Percentiles rank a stretch among this genome's conserved stretches.
Evolutionary conservation across 2,888 invertebrate genomes (phyloP).

Genomic region (Dryobotodes eremita): DNA sequence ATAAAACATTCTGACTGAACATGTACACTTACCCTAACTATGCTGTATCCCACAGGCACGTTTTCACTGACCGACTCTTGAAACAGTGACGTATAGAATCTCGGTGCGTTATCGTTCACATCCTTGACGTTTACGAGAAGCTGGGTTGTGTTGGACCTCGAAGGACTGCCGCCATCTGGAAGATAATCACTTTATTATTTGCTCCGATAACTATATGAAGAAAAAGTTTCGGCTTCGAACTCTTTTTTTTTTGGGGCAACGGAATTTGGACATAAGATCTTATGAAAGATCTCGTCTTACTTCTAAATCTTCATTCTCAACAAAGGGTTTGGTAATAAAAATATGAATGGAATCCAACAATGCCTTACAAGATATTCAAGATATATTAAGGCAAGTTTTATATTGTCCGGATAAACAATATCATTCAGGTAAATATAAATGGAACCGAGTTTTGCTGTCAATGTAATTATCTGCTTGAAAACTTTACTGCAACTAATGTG

Average conservation of each 20-base stretch:
- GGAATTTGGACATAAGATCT: too few species aligned
- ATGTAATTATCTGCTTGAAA: neutral
- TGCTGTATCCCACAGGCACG: conserved; percentile 96
- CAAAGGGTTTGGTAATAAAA: too few species aligned
- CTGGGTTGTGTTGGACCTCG: conserved; percentile 98
- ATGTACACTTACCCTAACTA: conserved; percentile 92
- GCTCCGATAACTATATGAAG: too few species aligned
- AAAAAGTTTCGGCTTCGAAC: too few species aligned
- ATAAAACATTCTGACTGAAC: too few species aligned
- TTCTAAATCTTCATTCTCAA: neutral
- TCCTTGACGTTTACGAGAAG: conserved; percentile 98
- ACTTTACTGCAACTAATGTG: neutral
- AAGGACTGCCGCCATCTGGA: conserved; percentile 97
- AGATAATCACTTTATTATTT: conserved; percentile 7
- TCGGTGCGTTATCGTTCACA: conserved; percentile 98
- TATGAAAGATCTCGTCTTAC: neutral
- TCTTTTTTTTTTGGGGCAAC: too few species aligned
- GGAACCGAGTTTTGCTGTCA: conserved; percentile 4
- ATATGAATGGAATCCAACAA: neutral
- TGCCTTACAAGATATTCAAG: neutral
- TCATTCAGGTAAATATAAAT: neutral
- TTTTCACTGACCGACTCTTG: conserved; percentile 98
- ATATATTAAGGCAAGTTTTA: neutral
- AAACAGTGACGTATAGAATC: conserved; percentile 97
- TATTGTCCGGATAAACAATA: neutral